Percentiles rank a stretch among this genome's conserved stretches.
Conservation (phyloP, 2,113 vertebrate species). For the Tetrao urogallus region DNA sequence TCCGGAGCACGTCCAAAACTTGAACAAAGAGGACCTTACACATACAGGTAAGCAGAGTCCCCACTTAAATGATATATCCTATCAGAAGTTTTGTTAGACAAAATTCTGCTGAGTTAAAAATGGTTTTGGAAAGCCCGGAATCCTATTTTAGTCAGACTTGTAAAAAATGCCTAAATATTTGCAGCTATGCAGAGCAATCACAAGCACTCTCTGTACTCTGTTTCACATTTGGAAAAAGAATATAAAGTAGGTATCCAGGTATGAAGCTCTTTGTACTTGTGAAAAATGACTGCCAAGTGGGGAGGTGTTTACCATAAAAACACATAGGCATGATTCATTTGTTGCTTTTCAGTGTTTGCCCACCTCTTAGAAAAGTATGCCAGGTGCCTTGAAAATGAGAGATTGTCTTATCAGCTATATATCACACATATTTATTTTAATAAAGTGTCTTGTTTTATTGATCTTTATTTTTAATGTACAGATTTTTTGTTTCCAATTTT, state of each 20-base stretch:
- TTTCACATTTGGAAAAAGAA: background rate
- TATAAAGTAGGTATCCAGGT: background rate
- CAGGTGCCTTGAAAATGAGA: background rate
- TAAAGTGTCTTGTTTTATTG: background rate
- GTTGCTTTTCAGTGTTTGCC: background rate
- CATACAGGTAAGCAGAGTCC: slow-evolving; percentile 83
- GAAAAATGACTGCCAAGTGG: background rate
- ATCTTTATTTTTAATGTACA: background rate
- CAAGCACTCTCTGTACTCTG: background rate
- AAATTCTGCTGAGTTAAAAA: background rate
- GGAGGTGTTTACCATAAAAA: background rate
- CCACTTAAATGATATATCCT: background rate
- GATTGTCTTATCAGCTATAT: background rate
- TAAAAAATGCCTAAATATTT: background rate
- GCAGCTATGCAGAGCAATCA: background rate
- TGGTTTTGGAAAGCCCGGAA: background rate
- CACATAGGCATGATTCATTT: background rate
- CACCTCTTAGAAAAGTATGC: background rate
- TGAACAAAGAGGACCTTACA: slow-evolving; percentile 90
- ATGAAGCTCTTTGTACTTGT: background rate
- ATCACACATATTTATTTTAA: background rate
- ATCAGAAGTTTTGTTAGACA: background rate
- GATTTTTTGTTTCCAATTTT: background rate
- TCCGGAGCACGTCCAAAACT: slow-evolving; percentile 79
- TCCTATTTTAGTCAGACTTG: background rate